A percentile compares a stretch with the other conserved stretches of the same genome.
Evolutionary conservation across 1,140 invertebrate species (phyloP).

Genomic region (Globodera rostochiensis): DNA sequence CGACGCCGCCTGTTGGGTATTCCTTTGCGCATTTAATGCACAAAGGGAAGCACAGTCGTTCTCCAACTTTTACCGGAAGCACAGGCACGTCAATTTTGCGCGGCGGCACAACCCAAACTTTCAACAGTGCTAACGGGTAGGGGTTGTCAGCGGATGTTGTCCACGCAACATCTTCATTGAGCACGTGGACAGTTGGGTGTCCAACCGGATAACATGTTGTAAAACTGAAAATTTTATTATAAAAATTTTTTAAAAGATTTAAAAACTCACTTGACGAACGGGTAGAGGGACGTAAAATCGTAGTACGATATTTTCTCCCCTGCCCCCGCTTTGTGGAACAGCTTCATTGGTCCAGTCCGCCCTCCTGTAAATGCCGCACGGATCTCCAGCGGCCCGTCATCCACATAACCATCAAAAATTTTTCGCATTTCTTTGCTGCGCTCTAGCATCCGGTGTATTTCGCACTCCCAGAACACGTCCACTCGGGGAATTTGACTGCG

Average conservation of each 20-base stretch:
- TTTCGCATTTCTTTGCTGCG: constrained; percentile 1
- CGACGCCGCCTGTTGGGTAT: neutral
- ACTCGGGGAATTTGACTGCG: neutral
- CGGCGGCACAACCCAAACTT: constrained; percentile 3
- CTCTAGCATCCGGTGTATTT: neutral
- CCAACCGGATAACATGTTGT: neutral
- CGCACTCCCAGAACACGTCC: constrained; percentile 20
- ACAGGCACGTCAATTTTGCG: neutral
- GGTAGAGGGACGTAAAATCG: constrained; percentile 11
- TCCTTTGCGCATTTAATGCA: neutral
- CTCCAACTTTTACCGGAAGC: neutral
- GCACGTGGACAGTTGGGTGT: neutral
- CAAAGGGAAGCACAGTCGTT: neutral
- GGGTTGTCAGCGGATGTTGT: neutral
- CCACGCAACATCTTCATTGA: constrained; percentile 9
- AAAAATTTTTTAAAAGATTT: neutral
- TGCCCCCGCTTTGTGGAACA: neutral
- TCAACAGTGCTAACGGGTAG: neutral
- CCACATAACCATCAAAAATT: neutral
- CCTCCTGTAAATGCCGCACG: neutral
- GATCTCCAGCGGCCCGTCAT: constrained; percentile 12
- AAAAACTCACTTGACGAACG: neutral
- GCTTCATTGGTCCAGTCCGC: neutral
- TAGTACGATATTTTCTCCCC: constrained; percentile 15
- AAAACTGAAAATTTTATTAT: neutral